Evolutionary conservation across 1,140 invertebrate species (phyloP).

Genomic region (Pseudomyrmex pallidus): DNA sequence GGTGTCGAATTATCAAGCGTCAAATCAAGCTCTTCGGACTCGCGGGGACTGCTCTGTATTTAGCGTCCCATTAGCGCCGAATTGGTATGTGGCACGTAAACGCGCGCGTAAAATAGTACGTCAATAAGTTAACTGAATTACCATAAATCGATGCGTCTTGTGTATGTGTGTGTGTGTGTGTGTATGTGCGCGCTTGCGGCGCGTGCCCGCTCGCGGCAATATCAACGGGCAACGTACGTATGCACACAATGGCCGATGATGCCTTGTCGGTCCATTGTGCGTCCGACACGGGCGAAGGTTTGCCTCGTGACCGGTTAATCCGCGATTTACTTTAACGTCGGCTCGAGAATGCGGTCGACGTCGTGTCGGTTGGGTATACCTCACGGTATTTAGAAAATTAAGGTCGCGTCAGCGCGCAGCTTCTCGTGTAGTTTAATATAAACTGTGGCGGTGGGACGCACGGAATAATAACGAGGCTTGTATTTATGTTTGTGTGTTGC

Average conservation of each 20-base stretch:
- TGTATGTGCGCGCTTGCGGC: background rate
- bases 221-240: slow-evolving; percentile 25
- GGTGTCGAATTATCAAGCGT: slow-evolving; percentile 55
- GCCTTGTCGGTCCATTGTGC: slow-evolving; percentile 53
- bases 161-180: background rate
- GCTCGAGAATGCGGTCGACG: background rate
- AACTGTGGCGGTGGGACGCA: no score
- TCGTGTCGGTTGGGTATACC: background rate
- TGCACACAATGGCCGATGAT: slow-evolving; percentile 47
- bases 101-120: slow-evolving; percentile 56
- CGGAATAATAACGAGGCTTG: background rate
- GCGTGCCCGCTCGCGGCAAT: slow-evolving; percentile 3
- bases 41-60: slow-evolving; percentile 56
- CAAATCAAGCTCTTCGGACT: slow-evolving; percentile 45
- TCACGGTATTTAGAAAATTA: slow-evolving; percentile 31
- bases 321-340: slow-evolving; percentile 14
- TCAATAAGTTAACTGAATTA: slow-evolving; percentile 61
- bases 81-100: slow-evolving; percentile 63
- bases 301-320: background rate
- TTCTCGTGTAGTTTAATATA: background rate
- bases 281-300: background rate
- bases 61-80: slow-evolving; percentile 46
- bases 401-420: background rate
- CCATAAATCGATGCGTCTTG: slow-evolving; percentile 62
- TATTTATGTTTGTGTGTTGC: slow-evolving; percentile 69